Conservation (phyloP, 2,113 vertebrate species). For the Gopherus flavomarginatus region DNA sequence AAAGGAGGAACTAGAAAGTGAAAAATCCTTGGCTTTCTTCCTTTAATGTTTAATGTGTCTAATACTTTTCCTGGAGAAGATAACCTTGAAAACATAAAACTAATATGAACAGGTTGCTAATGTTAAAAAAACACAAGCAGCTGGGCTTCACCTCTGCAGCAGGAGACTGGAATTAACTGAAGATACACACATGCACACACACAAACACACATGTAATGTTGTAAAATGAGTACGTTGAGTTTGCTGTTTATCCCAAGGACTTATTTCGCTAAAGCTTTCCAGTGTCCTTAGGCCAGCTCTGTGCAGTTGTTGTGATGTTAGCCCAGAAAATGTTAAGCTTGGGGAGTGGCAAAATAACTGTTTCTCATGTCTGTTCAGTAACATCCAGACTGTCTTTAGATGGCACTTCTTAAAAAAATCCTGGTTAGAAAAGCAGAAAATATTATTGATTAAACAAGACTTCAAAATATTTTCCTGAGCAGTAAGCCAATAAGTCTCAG, state of each 20-base stretch:
- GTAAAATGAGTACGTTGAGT: not conserved
- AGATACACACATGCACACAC: not conserved
- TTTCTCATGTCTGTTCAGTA: not conserved
- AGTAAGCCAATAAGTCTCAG: not conserved
- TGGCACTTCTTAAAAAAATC: not conserved
- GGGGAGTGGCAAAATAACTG: not conserved
- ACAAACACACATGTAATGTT: not conserved
- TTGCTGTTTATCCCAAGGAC: not conserved
- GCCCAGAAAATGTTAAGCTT: not conserved
- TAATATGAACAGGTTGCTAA: not conserved
- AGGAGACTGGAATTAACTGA: not conserved
- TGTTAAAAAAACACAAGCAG: not conserved
- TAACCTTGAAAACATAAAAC: not conserved
- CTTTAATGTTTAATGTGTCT: not conserved
- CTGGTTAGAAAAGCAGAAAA: not conserved
- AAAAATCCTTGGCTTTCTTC: not conserved
- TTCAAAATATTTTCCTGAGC: not conserved
- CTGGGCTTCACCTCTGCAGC: not conserved
- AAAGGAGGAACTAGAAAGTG: too few relatives aligned
- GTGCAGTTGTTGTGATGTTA: rapidly evolving
- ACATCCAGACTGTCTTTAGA: not conserved
- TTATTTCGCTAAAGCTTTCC: not conserved
- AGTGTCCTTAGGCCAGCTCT: not conserved
- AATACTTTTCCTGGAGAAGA: not conserved
- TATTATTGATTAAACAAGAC: not conserved